Percentiles rank a stretch among this genome's conserved stretches.
These are phyloP conservation scores for Azemiops feae DNA, from an alignment of 2,113 vertebrate genomes.

Conservation along the genomic window DNA sequence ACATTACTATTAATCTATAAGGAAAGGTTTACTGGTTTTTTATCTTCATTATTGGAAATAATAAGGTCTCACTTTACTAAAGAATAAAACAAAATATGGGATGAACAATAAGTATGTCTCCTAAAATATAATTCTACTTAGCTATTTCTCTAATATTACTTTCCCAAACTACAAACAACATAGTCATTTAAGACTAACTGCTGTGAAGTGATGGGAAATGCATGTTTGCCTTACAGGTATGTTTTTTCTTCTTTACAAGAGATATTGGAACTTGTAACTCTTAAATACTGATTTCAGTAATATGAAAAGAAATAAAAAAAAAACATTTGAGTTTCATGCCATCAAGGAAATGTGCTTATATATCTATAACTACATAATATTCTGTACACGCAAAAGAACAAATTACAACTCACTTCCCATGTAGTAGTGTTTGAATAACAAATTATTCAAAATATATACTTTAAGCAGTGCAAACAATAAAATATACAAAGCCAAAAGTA, in stretches of 20 bases:
- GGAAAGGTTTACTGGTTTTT: constrained; percentile 24
- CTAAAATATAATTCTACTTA: constrained; percentile 29
- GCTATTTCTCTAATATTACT: constrained; percentile 32
- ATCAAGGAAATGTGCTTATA: neutral
- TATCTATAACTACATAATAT: neutral
- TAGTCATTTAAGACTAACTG: constrained; percentile 26
- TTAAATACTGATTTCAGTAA: constrained; percentile 33
- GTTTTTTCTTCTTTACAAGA: constrained; percentile 18
- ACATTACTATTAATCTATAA: constrained; percentile 30
- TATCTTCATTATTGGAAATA: constrained; percentile 31
- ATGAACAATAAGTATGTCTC: constrained; percentile 26
- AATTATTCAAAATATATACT: neutral
- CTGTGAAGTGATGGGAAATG: constrained; percentile 34
- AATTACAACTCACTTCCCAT: neutral
- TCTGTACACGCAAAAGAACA: neutral
- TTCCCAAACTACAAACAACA: constrained; percentile 36
- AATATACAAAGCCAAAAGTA: neutral
- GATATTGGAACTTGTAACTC: constrained; percentile 30
- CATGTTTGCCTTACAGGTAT: constrained; percentile 29
- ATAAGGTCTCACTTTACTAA: constrained; percentile 30
- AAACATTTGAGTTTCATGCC: neutral
- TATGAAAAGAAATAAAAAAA: constrained; percentile 4
- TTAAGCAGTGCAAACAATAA: neutral
- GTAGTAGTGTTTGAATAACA: neutral
- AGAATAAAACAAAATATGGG: constrained; percentile 28